Base-by-base conservation (phyloP, 2,113 vertebrate species). In the Neogobius melanostomus region DNA sequence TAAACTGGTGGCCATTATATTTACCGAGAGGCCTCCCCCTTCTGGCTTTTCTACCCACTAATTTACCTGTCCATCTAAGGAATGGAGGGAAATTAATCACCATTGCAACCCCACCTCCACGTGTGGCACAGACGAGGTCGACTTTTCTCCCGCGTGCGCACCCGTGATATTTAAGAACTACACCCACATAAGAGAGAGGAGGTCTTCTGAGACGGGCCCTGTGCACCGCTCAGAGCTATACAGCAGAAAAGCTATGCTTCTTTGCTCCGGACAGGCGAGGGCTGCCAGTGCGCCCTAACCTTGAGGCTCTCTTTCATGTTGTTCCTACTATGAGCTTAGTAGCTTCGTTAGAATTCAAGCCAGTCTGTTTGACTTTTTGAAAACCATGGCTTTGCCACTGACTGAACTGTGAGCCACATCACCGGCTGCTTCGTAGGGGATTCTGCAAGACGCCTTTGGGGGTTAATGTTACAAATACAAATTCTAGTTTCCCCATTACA, bases 31-130 rank as follows among this genome's bases (percentile, higher is more conserved):
- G 65, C 77, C 66, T 67, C 68, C 59, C 63, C 0, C 45, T 5
- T 48, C 50, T 48, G 43, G 60, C n/a, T 71, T 15, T 52, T 72
- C 69, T 50, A 72, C 47, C 76, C 73, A 50, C 68, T 77, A 46
- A 83, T 76, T 78, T 76, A 83, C 83, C 82, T 87, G 83, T 50
- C 62, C 68, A 71, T 78, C 69, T 56, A 75, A 69, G 68, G 74
- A 48, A 50, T 6, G 6, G 45, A 54, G 49, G 28, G 50, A 76
- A 66, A 74, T 15, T 6, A 21, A 85, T 87, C 76, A 16, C 76
- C 80, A 87, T 87, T 17, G 85, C 69, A 87, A 90, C 82, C 28
- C 43, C 60, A 68, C 53, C 21, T 50, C 57, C 17, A 56, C 63
- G 46, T 36, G 72, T 50, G 59, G 80, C 72, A 46, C 64, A 49